Percentiles rank a stretch among this genome's conserved stretches.
These are phyloP conservation scores for Sakesphorus luctuosus DNA, from an alignment of 2,113 vertebrate species.

Conservation along the genomic window DNA sequence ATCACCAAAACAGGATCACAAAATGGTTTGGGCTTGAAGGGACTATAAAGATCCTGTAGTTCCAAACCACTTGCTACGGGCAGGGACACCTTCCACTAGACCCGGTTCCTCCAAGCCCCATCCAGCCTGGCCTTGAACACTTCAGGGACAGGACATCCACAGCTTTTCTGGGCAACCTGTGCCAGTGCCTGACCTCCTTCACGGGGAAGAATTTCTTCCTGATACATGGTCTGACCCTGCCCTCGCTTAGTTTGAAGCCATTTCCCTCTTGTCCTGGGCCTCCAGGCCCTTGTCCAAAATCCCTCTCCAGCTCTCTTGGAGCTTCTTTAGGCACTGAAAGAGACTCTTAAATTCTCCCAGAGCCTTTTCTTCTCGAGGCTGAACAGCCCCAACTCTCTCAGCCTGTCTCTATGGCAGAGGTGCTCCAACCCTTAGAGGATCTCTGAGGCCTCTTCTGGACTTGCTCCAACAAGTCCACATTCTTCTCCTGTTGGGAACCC, in stretches of 20 bases:
- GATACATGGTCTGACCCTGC: no score
- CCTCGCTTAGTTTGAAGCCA: not conserved
- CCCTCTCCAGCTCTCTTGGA: not conserved
- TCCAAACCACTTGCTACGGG: not conserved
- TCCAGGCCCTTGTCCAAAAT: not conserved
- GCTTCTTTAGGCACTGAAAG: not conserved
- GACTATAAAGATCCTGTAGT: not conserved
- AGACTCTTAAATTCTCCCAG: not conserved
- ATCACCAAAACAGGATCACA: not conserved
- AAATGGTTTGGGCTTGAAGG: not conserved
- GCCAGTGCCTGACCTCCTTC: not conserved
- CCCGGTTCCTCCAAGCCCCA: not conserved
- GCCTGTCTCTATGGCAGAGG: not conserved
- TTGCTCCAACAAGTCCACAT: not conserved
- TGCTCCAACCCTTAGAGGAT: rapidly evolving
- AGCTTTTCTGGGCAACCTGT: not conserved
- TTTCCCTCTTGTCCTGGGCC: not conserved
- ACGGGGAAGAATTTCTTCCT: not conserved
- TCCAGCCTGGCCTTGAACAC: not conserved
- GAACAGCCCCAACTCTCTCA: not conserved
- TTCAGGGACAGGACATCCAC: not conserved
- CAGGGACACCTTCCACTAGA: not conserved
- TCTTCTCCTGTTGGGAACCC: not conserved
- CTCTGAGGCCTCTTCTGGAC: not conserved
- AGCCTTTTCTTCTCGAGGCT: not conserved